Evolutionary conservation across 2,888 invertebrate genomes (phyloP).

Genomic region (Mesoligia furuncula): DNA sequence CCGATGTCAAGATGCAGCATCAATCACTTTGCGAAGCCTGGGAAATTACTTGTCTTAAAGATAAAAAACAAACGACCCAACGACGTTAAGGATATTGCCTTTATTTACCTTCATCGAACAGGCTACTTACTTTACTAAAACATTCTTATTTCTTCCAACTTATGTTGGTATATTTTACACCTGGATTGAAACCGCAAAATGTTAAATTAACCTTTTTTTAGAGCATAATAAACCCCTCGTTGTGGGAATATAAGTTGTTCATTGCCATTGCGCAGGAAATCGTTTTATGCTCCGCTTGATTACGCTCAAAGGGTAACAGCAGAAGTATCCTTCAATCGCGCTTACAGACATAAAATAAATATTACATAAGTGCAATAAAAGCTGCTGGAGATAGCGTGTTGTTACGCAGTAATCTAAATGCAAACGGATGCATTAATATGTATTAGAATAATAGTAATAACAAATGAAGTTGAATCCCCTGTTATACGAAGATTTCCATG

Average conservation of each 20-base stretch:
- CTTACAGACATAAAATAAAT: conserved; percentile 41
- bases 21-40: conserved; percentile 54
- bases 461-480: conserved; percentile 13
- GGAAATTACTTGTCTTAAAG: conserved; percentile 47
- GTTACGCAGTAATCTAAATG: conserved; percentile 21
- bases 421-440: conserved; percentile 37
- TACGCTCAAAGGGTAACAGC: conserved; percentile 59
- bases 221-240: conserved; percentile 65
- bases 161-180: conserved; percentile 62
- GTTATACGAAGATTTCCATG: conserved; percentile 3
- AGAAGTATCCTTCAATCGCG: conserved; percentile 40
- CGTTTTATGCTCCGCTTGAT: conserved; percentile 83
- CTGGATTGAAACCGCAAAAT: conserved; percentile 75
- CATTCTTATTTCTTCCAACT: conserved; percentile 46
- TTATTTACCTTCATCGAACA: conserved; percentile 44
- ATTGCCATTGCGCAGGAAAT: conserved; percentile 80
- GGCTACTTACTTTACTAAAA: conserved; percentile 38
- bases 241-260: conserved; percentile 72
- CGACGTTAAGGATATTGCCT: conserved; percentile 27
- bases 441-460: conserved; percentile 26
- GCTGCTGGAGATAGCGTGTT: conserved; percentile 3
- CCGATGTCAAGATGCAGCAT: conserved; percentile 52
- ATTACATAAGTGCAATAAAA: conserved; percentile 29
- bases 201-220: conserved; percentile 75
- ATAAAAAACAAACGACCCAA: conserved; percentile 36